A percentile compares a stretch with the other conserved stretches of the same genome.
Conservation (phyloP, 2,113 vertebrate genomes). For the Anhinga rufa region DNA sequence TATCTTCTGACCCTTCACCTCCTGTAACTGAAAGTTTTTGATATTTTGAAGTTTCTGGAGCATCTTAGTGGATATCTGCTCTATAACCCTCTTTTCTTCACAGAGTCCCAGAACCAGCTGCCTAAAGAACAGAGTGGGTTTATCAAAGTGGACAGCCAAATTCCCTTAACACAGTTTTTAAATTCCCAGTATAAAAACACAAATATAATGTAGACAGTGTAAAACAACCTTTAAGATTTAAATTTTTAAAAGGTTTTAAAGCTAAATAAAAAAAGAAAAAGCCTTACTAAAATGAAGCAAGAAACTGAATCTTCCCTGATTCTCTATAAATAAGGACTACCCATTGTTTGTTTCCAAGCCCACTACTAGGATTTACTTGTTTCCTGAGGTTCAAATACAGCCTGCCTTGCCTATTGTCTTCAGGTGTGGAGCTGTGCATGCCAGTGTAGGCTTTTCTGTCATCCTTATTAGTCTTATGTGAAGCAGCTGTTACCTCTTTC, state of each 20-base stretch:
- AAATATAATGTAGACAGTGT: neutral
- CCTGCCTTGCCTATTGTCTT: neutral
- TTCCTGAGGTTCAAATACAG: neutral
- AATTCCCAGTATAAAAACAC: neutral
- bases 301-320: neutral
- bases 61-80: neutral
- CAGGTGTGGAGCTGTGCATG: neutral
- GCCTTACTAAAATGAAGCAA: neutral
- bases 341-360: neutral
- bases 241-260: neutral
- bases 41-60: neutral
- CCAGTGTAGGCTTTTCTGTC: neutral
- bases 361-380: neutral
- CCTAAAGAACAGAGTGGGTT: neutral
- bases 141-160: neutral
- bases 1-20: neutral
- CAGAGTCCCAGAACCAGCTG: neutral
- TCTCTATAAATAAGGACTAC: rapidly evolving
- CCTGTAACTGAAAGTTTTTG: neutral
- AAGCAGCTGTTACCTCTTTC: conserved; percentile 50
- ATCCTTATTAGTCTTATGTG: conserved; percentile 24
- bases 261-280: neutral
- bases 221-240: neutral
- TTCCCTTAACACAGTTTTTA: neutral
- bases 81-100: neutral